Percentiles rank a stretch among this genome's conserved stretches.
phyloP scores from a whole-genome alignment of 2,797 vertebrate species.

The Antrozous pallidus region DNA sequence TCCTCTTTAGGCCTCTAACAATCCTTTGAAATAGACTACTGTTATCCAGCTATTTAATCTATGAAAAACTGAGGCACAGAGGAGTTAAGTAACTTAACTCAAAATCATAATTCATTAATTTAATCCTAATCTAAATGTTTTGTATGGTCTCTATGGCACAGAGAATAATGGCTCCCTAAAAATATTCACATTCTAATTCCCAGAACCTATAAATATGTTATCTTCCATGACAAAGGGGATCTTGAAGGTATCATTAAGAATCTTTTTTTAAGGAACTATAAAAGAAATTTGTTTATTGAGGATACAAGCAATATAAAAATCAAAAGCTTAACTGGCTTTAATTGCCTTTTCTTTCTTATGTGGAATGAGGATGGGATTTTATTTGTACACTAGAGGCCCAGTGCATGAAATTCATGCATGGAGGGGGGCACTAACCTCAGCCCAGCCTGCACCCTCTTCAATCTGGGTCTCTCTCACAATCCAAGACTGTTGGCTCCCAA shows the following conservation, averaged over 20 bases:
- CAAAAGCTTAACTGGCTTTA: not conserved
- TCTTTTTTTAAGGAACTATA: not conserved
- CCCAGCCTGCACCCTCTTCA: no score
- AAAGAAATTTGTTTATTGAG: not conserved
- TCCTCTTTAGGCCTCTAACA: constrained; percentile 15
- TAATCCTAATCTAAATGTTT: not conserved
- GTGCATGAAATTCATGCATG: no score
- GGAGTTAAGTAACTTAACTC: not conserved
- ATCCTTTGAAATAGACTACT: not conserved
- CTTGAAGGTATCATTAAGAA: not conserved
- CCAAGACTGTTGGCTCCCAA: no score
- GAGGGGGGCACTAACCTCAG: no score
- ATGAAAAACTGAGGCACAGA: not conserved
- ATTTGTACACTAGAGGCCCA: not conserved
- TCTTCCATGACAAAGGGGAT: not conserved
- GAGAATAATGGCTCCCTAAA: not conserved
- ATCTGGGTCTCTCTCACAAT: no score
- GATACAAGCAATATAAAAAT: not conserved
- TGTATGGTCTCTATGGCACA: not conserved
- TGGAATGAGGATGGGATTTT: not conserved
- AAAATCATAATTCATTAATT: not conserved
- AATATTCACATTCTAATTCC: not conserved
- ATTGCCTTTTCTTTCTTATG: not conserved
- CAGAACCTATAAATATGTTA: not conserved
- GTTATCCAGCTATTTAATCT: not conserved